Conservation (phyloP, 2,888 invertebrate species). For the Troides aeacus region DNA sequence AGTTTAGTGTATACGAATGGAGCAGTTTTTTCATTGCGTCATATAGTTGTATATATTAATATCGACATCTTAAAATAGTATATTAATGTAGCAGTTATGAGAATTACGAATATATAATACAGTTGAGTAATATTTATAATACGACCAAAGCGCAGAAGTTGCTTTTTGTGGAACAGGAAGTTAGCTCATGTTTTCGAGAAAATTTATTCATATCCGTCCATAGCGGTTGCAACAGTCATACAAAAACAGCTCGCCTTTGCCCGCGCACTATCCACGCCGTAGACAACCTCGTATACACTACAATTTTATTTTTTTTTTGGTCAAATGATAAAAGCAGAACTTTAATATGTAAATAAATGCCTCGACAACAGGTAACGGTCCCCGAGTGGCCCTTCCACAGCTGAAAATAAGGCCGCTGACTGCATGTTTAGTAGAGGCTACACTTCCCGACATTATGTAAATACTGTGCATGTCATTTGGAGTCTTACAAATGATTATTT, state of each 20-base stretch:
- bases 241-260: not conserved
- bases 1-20: too few relatives aligned
- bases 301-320: constrained; percentile 5
- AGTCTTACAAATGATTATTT: constrained; percentile 22
- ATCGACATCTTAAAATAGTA: too few relatives aligned
- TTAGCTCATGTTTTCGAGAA: not conserved
- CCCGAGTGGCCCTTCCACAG: constrained; percentile 30
- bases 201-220: constrained; percentile 1
- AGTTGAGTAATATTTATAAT: not conserved
- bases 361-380: constrained; percentile 34
- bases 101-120: not conserved
- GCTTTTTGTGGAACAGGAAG: not conserved
- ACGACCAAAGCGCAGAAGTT: not conserved
- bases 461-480: constrained; percentile 20
- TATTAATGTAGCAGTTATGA: not conserved
- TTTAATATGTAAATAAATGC: constrained; percentile 37
- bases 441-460: constrained; percentile 26
- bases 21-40: too few relatives aligned
- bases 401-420: constrained; percentile 25
- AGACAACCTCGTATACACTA: constrained; percentile 3
- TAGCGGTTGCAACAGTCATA: not conserved
- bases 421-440: constrained; percentile 16
- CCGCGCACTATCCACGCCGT: not conserved
- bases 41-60: too few relatives aligned
- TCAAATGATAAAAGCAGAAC: constrained; percentile 34